Percentiles rank a stretch among this genome's conserved stretches.
phyloP scores from a whole-genome alignment of 2,113 vertebrate species.

The Anarrhichthys ocellatus region DNA sequence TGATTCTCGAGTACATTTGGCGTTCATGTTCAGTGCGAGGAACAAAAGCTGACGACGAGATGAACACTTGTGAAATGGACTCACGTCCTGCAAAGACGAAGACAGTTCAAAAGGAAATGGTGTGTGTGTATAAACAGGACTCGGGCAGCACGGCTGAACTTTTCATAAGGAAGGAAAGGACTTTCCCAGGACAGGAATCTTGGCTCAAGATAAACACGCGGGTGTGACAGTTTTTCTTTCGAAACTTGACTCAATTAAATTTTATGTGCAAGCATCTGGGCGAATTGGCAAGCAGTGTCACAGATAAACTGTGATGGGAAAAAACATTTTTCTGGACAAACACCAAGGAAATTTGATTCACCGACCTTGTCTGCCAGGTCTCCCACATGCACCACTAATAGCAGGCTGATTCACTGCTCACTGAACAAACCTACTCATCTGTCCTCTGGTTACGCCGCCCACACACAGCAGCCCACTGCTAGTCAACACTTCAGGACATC shows the following conservation, averaged over 20 bases:
- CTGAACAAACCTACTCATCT: conserved; percentile 70
- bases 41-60: conserved; percentile 12
- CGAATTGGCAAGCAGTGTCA: not conserved
- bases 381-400: conserved; percentile 71
- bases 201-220: conserved; percentile 39
- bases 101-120: not conserved
- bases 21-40: not conserved
- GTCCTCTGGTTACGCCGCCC: conserved; percentile 63
- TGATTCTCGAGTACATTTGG: conserved; percentile 23
- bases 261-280: not conserved
- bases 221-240: conserved; percentile 45
- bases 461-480: conserved; percentile 70
- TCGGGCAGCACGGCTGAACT: conserved; percentile 8
- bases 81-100: conserved; percentile 16
- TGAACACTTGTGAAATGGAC: conserved; percentile 23
- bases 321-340: not conserved
- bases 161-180: conserved; percentile 65
- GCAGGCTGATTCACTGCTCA: conserved; percentile 75
- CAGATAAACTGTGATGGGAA: not conserved
- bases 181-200: conserved; percentile 72
- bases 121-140: not conserved
- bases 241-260: not conserved
- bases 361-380: conserved; percentile 62
- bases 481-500: conserved; percentile 50
- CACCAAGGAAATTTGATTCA: conserved; percentile 41